Conservation (phyloP, 2,113 vertebrate species). For the Mesembrinibis cayennensis region DNA sequence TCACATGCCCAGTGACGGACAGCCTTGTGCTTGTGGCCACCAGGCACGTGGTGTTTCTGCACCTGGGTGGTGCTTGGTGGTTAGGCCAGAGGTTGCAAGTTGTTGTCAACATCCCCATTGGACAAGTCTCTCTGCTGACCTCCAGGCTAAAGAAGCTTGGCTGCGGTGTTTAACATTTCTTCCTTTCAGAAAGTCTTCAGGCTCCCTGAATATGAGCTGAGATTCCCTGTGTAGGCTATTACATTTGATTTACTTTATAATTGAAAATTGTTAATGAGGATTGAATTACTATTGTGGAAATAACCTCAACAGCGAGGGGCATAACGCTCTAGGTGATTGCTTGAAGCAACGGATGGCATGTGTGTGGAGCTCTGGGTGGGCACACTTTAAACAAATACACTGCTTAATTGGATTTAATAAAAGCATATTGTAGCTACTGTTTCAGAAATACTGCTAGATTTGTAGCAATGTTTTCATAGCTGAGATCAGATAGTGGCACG, state of each 20-base stretch:
- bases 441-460: neutral
- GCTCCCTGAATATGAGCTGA: neutral
- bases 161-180: neutral
- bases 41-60: neutral
- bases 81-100: neutral
- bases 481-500: neutral
- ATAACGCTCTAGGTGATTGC: neutral
- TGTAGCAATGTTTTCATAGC: neutral
- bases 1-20: neutral
- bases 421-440: neutral
- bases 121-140: neutral
- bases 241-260: neutral
- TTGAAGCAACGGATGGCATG: neutral
- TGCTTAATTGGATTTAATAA: neutral
- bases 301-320: neutral
- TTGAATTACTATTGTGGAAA: conserved; percentile 18
- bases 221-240: neutral
- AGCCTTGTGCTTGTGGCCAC: neutral
- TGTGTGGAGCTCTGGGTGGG: neutral
- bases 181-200: neutral
- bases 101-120: neutral
- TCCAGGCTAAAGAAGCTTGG: neutral
- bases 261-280: neutral
- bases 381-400: neutral
- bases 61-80: neutral